Conservation (phyloP, 1,140 invertebrate species). For the Achatina immaculata region DNA sequence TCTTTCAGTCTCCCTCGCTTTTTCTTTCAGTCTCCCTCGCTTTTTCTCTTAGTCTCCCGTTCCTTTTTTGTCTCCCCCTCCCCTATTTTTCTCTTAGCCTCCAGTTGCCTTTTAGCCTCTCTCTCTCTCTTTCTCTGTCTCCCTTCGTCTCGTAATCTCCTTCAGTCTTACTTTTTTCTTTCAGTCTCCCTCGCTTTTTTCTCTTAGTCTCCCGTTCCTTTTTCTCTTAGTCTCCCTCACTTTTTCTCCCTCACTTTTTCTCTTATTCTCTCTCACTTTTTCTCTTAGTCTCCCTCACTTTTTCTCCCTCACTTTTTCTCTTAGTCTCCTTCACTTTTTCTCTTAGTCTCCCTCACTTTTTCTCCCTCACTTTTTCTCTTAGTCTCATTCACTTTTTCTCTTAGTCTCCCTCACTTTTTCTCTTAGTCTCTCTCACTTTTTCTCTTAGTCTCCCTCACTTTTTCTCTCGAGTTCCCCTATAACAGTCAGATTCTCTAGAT, state of each 20-base stretch:
- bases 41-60: no score
- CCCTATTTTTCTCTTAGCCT: neutral
- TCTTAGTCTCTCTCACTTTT: neutral
- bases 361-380: neutral
- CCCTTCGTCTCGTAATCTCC: no score
- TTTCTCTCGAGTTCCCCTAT: no score
- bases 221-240: neutral
- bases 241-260: conserved; percentile 3
- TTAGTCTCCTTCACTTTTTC: neutral
- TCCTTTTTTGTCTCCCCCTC: no score
- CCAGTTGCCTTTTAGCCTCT: neutral
- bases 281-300: conserved; percentile 2
- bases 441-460: neutral
- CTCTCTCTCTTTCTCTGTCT: conserved; percentile 11
- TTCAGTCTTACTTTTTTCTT: neutral
- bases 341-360: conserved; percentile 1
- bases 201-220: neutral
- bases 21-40: no score
- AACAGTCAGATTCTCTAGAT: no score
- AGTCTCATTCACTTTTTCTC: neutral
- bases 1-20: no score
- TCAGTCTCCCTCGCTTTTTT: neutral
- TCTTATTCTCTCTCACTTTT: neutral
- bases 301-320: conserved; percentile 2
- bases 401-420: conserved; percentile 1